phyloP scores from a whole-genome alignment of 2,113 vertebrate species.

The Solenodon paradoxus region DNA sequence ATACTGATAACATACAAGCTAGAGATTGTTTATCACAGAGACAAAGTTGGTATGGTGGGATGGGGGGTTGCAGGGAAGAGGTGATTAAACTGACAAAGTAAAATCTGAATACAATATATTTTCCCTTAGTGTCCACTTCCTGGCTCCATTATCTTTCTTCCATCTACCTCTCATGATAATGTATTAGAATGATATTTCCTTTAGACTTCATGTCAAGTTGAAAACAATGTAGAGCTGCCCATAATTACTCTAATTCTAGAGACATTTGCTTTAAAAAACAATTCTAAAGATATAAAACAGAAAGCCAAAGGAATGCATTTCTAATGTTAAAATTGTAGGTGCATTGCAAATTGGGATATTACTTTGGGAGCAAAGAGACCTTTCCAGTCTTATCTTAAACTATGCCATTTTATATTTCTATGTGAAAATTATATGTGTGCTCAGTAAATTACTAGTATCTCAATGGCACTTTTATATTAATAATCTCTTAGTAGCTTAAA shows the following conservation, averaged over 20 bases:
- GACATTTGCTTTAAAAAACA: background rate
- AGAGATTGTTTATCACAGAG: background rate
- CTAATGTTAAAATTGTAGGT: background rate
- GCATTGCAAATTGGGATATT: background rate
- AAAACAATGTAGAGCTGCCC: conserved; percentile 27
- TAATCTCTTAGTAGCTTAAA: background rate
- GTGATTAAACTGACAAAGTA: background rate
- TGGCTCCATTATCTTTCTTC: background rate
- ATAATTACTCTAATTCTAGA: background rate
- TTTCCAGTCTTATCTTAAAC: background rate
- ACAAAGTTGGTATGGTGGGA: background rate
- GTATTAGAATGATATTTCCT: background rate
- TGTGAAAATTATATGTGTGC: background rate
- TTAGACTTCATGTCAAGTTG: conserved; percentile 1
- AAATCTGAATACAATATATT: background rate
- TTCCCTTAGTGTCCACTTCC: background rate
- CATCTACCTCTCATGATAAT: background rate
- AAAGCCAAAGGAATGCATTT: background rate
- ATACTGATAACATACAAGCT: conserved; percentile 16
- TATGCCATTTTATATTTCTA: background rate
- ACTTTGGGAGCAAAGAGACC: background rate
- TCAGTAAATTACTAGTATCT: background rate
- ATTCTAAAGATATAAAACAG: background rate
- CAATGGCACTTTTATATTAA: background rate
- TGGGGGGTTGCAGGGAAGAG: background rate